These are phyloP conservation scores for Lycaon pictus DNA, from an alignment of 2,113 vertebrate species.

Conservation along the genomic window DNA sequence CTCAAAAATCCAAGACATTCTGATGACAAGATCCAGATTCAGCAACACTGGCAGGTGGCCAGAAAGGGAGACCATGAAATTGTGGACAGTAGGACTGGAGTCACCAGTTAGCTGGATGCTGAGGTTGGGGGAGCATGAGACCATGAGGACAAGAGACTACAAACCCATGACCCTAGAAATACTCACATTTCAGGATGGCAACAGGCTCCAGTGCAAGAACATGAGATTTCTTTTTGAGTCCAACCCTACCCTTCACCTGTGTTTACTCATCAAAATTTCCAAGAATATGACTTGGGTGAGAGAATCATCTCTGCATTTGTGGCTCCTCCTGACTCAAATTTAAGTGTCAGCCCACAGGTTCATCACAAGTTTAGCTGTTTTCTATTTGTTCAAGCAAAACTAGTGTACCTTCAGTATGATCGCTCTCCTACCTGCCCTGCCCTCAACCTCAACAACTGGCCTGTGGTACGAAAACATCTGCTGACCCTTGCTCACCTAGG, in stretches of 20 bases:
- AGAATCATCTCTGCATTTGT: neutral
- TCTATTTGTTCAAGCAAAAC: neutral
- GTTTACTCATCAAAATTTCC: neutral
- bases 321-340: neutral
- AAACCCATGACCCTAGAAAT: neutral
- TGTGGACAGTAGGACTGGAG: too few species aligned
- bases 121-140: neutral
- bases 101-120: too few species aligned
- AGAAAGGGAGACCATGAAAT: neutral
- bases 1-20: neutral
- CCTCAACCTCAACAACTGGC: too few species aligned
- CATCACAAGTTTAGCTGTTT: neutral
- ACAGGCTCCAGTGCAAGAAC: neutral
- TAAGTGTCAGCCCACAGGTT: neutral
- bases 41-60: neutral
- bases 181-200: neutral
- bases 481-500: neutral
- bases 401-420: neutral
- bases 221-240: neutral
- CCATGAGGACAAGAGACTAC: too few species aligned
- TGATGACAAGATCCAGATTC: neutral
- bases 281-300: neutral
- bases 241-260: neutral
- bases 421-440: neutral
- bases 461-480: too few species aligned